Evolutionary conservation across 2,888 invertebrate species (phyloP).

Genomic region (Polymixis flavicincta): DNA sequence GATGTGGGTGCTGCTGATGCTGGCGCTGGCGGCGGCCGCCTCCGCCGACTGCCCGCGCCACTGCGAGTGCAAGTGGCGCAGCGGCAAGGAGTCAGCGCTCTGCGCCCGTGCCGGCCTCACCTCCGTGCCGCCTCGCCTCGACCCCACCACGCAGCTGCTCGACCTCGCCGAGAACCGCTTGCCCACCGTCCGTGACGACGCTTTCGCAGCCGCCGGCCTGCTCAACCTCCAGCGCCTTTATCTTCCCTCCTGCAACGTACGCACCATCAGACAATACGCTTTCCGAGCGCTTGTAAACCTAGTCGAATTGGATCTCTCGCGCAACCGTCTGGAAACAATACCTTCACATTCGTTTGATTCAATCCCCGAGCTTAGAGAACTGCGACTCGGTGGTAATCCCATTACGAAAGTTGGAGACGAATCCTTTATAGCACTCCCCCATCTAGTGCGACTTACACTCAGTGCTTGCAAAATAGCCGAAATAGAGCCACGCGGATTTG

Average conservation of each 20-base stretch:
- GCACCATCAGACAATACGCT: constrained; percentile 93
- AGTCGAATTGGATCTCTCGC: constrained; percentile 95
- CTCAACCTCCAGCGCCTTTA: constrained; percentile 95
- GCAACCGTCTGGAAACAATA: constrained; percentile 92
- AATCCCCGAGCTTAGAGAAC: constrained; percentile 93
- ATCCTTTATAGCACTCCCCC: constrained; percentile 92
- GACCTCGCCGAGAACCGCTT: constrained; percentile 95
- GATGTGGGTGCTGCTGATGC: constrained; percentile 90
- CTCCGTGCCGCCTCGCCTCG: constrained; percentile 93
- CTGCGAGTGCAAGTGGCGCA: constrained; percentile 97
- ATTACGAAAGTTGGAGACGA: constrained; percentile 93
- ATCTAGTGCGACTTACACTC: constrained; percentile 93
- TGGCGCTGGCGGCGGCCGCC: constrained; percentile 87
- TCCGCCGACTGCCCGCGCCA: constrained; percentile 93
- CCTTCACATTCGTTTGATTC: constrained; percentile 94
- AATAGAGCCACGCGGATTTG: constrained; percentile 93
- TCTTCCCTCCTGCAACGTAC: constrained; percentile 93
- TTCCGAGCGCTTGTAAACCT: constrained; percentile 95
- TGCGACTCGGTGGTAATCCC: constrained; percentile 94
- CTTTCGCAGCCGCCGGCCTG: constrained; percentile 94
- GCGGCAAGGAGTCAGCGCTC: constrained; percentile 95
- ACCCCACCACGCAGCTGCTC: constrained; percentile 94
- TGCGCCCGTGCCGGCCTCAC: constrained; percentile 94
- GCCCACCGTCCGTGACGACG: constrained; percentile 92
- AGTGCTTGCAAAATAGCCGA: constrained; percentile 93